Evolutionary conservation across 2,888 invertebrate genomes (phyloP).

Genomic region (Eupithecia centaureata): DNA sequence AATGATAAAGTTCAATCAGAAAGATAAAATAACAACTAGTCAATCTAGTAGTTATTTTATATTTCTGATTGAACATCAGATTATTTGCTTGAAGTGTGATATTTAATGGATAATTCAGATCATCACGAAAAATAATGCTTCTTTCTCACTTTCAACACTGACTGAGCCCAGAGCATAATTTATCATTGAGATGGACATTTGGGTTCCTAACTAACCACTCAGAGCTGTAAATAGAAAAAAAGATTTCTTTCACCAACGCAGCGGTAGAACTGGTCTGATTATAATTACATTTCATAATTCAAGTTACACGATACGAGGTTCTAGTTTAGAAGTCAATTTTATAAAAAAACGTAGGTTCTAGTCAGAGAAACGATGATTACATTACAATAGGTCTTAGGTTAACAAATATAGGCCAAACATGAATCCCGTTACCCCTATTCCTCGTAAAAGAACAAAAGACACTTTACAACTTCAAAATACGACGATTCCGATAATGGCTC

Average conservation of each 20-base stretch:
- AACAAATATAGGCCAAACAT: too few relatives aligned
- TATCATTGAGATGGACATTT: constrained; percentile 28
- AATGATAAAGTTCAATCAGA: too few relatives aligned
- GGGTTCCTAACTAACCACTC: constrained; percentile 24
- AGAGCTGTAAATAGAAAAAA: constrained; percentile 30
- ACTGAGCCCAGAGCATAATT: constrained; percentile 26
- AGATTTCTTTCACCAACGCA: constrained; percentile 21
- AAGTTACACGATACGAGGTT: not conserved
- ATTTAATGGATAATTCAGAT: not conserved
- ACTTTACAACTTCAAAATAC: not conserved
- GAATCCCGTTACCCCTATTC: too few relatives aligned
- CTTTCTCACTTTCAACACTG: constrained; percentile 17
- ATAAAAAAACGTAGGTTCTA: not conserved
- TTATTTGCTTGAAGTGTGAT: too few relatives aligned
- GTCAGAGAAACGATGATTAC: too few relatives aligned
- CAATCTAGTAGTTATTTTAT: too few relatives aligned
- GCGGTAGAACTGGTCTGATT: constrained; percentile 5
- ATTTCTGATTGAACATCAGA: too few relatives aligned
- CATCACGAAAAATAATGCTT: not conserved
- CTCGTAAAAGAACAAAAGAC: not conserved
- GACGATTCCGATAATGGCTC: not conserved
- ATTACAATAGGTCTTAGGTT: too few relatives aligned
- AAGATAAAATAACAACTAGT: too few relatives aligned
- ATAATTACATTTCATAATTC: not conserved
- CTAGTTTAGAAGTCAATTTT: not conserved